These are phyloP conservation scores for Paracanthobrama guichenoti DNA, from an alignment of 2,113 vertebrate species.

Conservation along the genomic window DNA sequence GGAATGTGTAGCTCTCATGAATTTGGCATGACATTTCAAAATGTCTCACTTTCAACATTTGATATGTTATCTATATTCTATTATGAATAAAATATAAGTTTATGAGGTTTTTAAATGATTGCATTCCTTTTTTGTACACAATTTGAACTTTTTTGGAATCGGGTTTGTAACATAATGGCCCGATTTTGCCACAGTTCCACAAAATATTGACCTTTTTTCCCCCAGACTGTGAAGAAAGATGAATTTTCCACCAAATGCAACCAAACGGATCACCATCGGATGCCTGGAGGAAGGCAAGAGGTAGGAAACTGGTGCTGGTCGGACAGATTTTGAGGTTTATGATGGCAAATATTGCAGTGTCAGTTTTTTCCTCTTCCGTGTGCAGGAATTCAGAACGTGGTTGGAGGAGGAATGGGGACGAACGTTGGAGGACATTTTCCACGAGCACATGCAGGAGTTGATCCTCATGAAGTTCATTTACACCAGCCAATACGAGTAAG, in stretches of 20 bases:
- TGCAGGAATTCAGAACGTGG: conserved; percentile 96
- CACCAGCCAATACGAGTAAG: conserved; percentile 98
- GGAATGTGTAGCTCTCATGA: too few relatives aligned
- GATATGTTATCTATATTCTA: too few relatives aligned
- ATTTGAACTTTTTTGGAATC: too few relatives aligned
- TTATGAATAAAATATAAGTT: too few relatives aligned
- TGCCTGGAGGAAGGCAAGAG: conserved; percentile 97
- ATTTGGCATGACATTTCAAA: too few relatives aligned
- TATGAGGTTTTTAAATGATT: too few relatives aligned
- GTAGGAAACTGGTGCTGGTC: conserved; percentile 66
- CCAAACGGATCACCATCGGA: conserved; percentile 96
- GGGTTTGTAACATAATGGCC: neutral
- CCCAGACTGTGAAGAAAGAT: conserved; percentile 91
- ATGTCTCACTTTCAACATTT: too few relatives aligned
- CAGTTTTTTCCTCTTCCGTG: neutral
- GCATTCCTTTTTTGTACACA: too few relatives aligned
- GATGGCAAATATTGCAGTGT: neutral
- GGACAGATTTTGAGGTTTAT: neutral
- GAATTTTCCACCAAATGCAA: conserved; percentile 99
- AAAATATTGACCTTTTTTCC: conserved; percentile 15
- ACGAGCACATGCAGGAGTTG: conserved; percentile 98
- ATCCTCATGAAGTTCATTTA: conserved; percentile 99
- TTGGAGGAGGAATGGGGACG: conserved; percentile 96
- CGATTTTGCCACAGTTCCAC: neutral
- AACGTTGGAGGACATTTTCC: conserved; percentile 97